A percentile compares a stretch with the other conserved stretches of the same genome.
phyloP scores from a whole-genome alignment of 1,140 invertebrate species.

The Habropoda laboriosa region DNA sequence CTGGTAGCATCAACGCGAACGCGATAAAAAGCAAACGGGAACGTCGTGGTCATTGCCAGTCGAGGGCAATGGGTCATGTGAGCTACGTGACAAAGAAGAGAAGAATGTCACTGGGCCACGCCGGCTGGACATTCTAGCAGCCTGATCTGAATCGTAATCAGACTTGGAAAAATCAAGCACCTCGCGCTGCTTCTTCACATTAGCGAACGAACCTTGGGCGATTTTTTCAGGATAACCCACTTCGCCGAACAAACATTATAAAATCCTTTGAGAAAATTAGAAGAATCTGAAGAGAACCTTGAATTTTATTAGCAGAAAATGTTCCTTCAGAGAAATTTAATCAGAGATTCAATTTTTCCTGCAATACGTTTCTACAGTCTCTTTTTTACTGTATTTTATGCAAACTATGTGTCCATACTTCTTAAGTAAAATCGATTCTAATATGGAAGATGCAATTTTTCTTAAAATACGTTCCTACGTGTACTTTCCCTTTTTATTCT shows the following conservation, averaged over 20 bases:
- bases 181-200: neutral
- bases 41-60: constrained; percentile 35
- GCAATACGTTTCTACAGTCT: neutral
- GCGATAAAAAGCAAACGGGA: constrained; percentile 20
- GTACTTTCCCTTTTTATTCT: too few species aligned
- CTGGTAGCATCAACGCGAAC: neutral
- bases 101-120: constrained; percentile 61
- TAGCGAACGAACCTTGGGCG: neutral
- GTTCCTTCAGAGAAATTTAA: too few species aligned
- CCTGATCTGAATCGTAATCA: constrained; percentile 45
- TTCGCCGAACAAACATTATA: neutral
- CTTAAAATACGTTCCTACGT: too few species aligned
- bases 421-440: too few species aligned
- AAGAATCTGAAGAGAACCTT: too few species aligned
- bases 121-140: constrained; percentile 19
- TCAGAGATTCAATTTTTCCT: neutral
- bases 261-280: too few species aligned
- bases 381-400: too few species aligned
- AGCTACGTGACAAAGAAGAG: constrained; percentile 38
- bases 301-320: too few species aligned
- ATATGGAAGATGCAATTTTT: too few species aligned
- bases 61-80: constrained; percentile 46
- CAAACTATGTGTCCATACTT: too few species aligned
- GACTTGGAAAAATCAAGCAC: neutral
- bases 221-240: neutral